These are phyloP conservation scores for Oreocharis arfaki DNA, from an alignment of 2,113 vertebrate genomes.

Conservation along the genomic window DNA sequence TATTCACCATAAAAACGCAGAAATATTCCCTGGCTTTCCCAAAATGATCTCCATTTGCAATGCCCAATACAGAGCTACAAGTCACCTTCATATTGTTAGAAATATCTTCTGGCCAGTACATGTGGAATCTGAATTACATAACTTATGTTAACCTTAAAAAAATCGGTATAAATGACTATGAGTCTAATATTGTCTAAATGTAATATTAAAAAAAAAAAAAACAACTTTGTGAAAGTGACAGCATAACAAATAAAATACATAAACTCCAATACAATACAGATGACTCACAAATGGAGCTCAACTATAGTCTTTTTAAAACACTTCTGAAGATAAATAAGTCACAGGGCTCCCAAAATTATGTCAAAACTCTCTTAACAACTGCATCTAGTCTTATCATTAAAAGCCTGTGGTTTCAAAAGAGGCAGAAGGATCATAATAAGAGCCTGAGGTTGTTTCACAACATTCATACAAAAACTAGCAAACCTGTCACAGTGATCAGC, in stretches of 20 bases:
- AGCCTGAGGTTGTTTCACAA: not conserved
- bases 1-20: not conserved
- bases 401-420: not conserved
- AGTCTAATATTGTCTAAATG: not conserved
- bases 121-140: not conserved
- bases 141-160: not conserved
- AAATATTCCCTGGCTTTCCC: not conserved
- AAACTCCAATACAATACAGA: not conserved
- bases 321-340: not conserved
- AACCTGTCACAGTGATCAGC: not conserved
- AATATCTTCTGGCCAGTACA: not conserved
- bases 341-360: not conserved
- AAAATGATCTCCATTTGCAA: not conserved
- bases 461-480: not conserved
- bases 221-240: not conserved
- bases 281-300: not conserved
- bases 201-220: not conserved
- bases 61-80: not conserved
- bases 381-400: not conserved
- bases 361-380: not conserved
- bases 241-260: not conserved
- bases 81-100: not conserved
- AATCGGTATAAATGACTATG: not conserved
- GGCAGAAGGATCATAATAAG: not conserved
- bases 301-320: not conserved